Conservation (phyloP, 2,888 invertebrate species). For the Corythucha ciliata region DNA sequence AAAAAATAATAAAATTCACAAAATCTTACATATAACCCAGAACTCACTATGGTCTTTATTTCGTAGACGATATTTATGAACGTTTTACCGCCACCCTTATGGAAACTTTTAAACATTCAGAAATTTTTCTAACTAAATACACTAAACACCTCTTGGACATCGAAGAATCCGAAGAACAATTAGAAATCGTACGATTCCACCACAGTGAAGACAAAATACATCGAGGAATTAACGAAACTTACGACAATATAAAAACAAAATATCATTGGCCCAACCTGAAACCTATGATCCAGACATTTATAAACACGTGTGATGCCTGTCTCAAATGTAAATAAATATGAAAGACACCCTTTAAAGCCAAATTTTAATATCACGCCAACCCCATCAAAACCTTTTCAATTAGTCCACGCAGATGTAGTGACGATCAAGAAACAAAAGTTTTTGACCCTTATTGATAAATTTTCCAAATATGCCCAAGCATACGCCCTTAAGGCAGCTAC, state of each 20-base stretch:
- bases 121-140: slow-evolving; percentile 6
- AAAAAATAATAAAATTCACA: slow-evolving; percentile 12
- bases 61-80: slow-evolving; percentile 6
- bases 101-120: neutral
- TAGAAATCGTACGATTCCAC: slow-evolving; percentile 4
- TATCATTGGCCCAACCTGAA: slow-evolving; percentile 37
- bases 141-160: neutral
- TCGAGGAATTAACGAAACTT: slow-evolving; percentile 15
- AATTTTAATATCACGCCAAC: slow-evolving; percentile 23
- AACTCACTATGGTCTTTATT: slow-evolving; percentile 7
- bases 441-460: slow-evolving; percentile 19
- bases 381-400: slow-evolving; percentile 16
- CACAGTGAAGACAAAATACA: slow-evolving; percentile 12
- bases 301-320: slow-evolving; percentile 33
- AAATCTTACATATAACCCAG: slow-evolving; percentile 11
- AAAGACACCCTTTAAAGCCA: slow-evolving; percentile 1
- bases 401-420: slow-evolving; percentile 10
- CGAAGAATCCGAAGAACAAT: neutral
- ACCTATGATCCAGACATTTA: slow-evolving; percentile 31
- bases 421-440: slow-evolving; percentile 17
- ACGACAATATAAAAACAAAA: neutral
- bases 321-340: slow-evolving; percentile 18
- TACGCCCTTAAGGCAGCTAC: slow-evolving; percentile 12
- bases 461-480: slow-evolving; percentile 21
- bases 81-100: neutral